Evolutionary conservation across 2,888 invertebrate species (phyloP).

Genomic region (Hylaea fasciaria): DNA sequence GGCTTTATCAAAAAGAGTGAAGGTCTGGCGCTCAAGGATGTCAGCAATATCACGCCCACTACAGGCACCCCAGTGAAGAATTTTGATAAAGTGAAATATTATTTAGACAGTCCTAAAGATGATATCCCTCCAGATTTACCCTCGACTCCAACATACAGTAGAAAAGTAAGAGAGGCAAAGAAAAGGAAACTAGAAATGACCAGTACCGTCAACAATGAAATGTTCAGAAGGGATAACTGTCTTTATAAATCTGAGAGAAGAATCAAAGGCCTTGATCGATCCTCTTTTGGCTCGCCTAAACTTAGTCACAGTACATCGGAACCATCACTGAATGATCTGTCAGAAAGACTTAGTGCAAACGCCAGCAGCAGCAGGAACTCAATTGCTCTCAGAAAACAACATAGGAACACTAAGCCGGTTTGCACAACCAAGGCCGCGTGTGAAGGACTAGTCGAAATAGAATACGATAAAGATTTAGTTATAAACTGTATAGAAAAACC

Average conservation of each 20-base stretch:
- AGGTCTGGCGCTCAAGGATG: conserved; percentile 81
- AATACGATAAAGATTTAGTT: conserved; percentile 80
- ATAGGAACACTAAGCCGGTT: conserved; percentile 54
- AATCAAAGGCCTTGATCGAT: conserved; percentile 61
- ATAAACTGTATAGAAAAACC: conserved; percentile 76
- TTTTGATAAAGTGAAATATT: conserved; percentile 66
- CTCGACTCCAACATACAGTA: conserved; percentile 74
- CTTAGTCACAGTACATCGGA: conserved; percentile 75
- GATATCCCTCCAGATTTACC: conserved; percentile 71
- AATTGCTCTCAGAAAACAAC: conserved; percentile 55
- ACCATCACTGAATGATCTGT: conserved; percentile 72
- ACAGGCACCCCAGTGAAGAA: conserved; percentile 69
- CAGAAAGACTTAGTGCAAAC: conserved; percentile 67
- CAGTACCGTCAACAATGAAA: conserved; percentile 59
- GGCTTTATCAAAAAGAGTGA: conserved; percentile 84
- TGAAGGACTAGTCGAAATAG: conserved; percentile 84
- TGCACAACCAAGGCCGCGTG: conserved; percentile 76
- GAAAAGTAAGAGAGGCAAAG: conserved; percentile 78
- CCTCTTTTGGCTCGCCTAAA: conserved; percentile 55
- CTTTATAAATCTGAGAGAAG: conserved; percentile 76
- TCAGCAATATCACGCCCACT: conserved; percentile 86
- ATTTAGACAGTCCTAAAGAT: conserved; percentile 63
- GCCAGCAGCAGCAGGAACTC: conserved; percentile 64
- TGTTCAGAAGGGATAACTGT: conserved; percentile 68
- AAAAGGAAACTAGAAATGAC: conserved; percentile 80